A percentile compares a stretch with the other conserved stretches of the same genome.
Evolutionary conservation across 2,888 invertebrate species (phyloP).

Genomic region (Dendrolimus houi): DNA sequence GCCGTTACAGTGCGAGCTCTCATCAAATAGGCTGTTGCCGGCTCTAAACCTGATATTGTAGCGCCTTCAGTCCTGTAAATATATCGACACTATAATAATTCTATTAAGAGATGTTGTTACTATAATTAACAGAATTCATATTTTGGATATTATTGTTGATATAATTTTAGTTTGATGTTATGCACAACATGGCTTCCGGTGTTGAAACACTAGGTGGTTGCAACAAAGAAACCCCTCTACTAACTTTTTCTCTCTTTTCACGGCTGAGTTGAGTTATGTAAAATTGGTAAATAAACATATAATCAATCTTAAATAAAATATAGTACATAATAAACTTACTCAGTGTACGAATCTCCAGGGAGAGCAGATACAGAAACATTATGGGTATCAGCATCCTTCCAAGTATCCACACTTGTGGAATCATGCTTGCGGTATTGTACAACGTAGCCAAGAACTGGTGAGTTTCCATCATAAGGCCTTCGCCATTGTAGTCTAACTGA

Average conservation of each 20-base stretch:
- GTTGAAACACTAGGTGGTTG: too few species aligned
- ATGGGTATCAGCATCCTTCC: slow-evolving; percentile 75
- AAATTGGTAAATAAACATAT: too few species aligned
- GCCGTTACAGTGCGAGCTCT: slow-evolving; percentile 61
- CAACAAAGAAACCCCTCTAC: background rate
- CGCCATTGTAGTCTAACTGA: slow-evolving; percentile 81
- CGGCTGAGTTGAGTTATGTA: too few species aligned
- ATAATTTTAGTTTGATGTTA: too few species aligned
- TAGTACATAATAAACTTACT: slow-evolving; percentile 34
- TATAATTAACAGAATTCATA: too few species aligned
- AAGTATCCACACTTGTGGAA: slow-evolving; percentile 67
- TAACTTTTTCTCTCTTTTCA: too few species aligned
- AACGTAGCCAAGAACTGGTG: slow-evolving; percentile 85
- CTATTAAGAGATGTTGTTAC: too few species aligned
- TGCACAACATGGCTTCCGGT: too few species aligned
- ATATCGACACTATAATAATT: background rate
- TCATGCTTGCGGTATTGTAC: slow-evolving; percentile 82
- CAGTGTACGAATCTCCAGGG: slow-evolving; percentile 42
- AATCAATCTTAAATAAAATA: too few species aligned
- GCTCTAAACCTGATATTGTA: slow-evolving; percentile 60
- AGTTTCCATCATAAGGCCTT: slow-evolving; percentile 86
- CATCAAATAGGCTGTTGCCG: slow-evolving; percentile 63
- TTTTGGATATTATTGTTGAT: too few species aligned
- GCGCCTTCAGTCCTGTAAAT: slow-evolving; percentile 47
- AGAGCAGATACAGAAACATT: slow-evolving; percentile 71